Percentiles rank a stretch among this genome's conserved stretches.
phyloP scores from a whole-genome alignment of 1,140 invertebrate genomes.

The Diuraphis noxia region DNA sequence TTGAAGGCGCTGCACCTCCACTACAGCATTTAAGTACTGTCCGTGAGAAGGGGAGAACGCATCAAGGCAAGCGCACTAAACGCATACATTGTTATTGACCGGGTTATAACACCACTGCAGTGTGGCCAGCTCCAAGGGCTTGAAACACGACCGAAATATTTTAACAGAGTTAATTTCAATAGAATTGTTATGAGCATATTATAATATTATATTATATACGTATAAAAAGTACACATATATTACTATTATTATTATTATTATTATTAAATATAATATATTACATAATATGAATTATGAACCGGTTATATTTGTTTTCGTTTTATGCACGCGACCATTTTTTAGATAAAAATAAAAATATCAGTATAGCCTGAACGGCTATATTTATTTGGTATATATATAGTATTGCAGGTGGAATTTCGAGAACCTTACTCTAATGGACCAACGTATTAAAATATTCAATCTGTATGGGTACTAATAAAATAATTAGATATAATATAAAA shows the following conservation, averaged over 20 bases:
- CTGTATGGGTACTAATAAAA: neutral
- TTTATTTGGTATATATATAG: neutral
- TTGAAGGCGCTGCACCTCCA: neutral
- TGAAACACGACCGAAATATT: constrained; percentile 16
- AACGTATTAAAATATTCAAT: neutral
- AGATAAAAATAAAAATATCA: neutral
- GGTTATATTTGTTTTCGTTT: neutral
- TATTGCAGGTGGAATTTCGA: neutral
- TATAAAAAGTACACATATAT: neutral
- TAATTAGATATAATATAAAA: neutral
- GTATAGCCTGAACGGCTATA: no score
- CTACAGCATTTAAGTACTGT: neutral
- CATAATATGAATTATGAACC: neutral
- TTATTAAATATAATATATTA: neutral
- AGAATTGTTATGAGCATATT: neutral
- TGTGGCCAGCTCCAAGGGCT: constrained; percentile 39
- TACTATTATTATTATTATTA: neutral
- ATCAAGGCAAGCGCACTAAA: constrained; percentile 45
- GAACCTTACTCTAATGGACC: neutral
- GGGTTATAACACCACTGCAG: constrained; percentile 43
- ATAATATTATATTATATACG: neutral
- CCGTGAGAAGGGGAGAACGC: constrained; percentile 34
- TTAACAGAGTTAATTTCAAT: neutral
- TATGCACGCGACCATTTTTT: neutral
- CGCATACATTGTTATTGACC: constrained; percentile 45